Conservation (phyloP, 2,797 vertebrate genomes). For the Sphenodon punctatus region DNA sequence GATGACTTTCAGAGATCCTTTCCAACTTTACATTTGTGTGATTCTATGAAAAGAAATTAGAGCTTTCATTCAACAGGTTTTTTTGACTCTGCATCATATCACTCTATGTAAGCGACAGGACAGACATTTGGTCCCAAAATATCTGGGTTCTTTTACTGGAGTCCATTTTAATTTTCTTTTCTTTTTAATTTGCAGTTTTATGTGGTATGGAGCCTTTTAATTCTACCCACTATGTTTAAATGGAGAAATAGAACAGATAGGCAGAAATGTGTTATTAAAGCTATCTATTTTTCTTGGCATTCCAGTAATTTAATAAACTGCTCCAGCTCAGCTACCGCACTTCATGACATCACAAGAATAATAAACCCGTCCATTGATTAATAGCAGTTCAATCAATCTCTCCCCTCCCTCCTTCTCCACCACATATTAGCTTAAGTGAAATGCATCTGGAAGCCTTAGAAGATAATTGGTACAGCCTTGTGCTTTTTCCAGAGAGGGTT, state of each 20-base stretch:
- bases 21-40: too few relatives aligned
- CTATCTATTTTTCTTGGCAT: slow-evolving; percentile 77
- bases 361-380: slow-evolving; percentile 65
- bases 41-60: too few relatives aligned
- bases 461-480: neutral
- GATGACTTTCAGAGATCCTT: too few relatives aligned
- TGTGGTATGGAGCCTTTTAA: slow-evolving; percentile 65
- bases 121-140: slow-evolving; percentile 49
- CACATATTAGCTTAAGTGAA: slow-evolving; percentile 35
- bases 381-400: slow-evolving; percentile 54
- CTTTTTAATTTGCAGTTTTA: slow-evolving; percentile 69
- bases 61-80: too few relatives aligned
- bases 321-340: slow-evolving; percentile 65
- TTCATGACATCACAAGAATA: slow-evolving; percentile 69
- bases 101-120: slow-evolving; percentile 23
- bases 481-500: neutral
- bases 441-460: neutral
- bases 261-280: slow-evolving; percentile 80
- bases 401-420: neutral
- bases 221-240: slow-evolving; percentile 62
- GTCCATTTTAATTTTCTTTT: slow-evolving; percentile 24
- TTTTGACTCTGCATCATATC: too few relatives aligned
- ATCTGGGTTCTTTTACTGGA: slow-evolving; percentile 59
- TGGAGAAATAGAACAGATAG: slow-evolving; percentile 76
- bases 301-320: slow-evolving; percentile 77